Conservation (phyloP, 2,888 invertebrate species). For the Molanna angustata region DNA sequence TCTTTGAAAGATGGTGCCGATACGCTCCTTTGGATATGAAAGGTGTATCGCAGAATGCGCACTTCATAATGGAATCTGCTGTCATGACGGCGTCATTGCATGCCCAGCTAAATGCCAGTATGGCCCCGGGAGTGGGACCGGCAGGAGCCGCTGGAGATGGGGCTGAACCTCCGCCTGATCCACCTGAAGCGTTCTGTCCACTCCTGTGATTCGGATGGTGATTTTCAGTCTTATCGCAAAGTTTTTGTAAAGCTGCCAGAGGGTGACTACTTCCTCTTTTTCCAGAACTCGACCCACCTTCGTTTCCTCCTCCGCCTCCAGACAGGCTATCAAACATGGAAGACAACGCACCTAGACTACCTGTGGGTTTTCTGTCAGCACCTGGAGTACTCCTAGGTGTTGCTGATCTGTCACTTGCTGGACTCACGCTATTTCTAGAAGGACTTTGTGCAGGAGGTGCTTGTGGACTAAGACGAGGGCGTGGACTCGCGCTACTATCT, state of each 20-base stretch:
- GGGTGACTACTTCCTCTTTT: constrained; percentile 82
- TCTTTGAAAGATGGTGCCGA: constrained; percentile 92
- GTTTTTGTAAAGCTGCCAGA: constrained; percentile 88
- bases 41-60: constrained; percentile 92
- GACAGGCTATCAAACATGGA: constrained; percentile 89
- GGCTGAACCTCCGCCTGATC: constrained; percentile 41
- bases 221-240: constrained; percentile 93
- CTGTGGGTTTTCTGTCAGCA: constrained; percentile 58
- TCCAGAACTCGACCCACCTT: constrained; percentile 54
- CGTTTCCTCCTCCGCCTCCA: constrained; percentile 51
- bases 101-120: constrained; percentile 91
- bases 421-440: constrained; percentile 63
- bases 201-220: constrained; percentile 55
- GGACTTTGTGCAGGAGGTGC: constrained; percentile 58
- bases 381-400: constrained; percentile 69
- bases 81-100: constrained; percentile 90
- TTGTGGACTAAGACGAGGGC: constrained; percentile 54
- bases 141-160: constrained; percentile 52
- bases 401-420: constrained; percentile 74
- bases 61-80: constrained; percentile 86
- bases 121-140: constrained; percentile 73
- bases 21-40: constrained; percentile 97
- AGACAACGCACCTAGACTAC: constrained; percentile 78
- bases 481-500: constrained; percentile 40
- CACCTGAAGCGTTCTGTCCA: constrained; percentile 36